Percentiles rank a stretch among this genome's conserved stretches.
Evolutionary conservation across 2,888 invertebrate genomes (phyloP).

Genomic region (Brenthis ino): DNA sequence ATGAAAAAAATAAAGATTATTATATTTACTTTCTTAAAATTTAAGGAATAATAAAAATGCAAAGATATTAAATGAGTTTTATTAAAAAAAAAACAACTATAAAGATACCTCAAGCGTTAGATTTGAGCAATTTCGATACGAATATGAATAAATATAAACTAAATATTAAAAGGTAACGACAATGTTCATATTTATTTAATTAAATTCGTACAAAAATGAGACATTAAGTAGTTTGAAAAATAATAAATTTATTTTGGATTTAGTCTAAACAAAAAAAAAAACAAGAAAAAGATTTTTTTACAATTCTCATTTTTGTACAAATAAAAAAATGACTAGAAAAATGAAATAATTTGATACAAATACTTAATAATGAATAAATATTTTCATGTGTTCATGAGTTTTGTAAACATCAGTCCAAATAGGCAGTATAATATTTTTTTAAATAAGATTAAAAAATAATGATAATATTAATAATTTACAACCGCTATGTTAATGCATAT

Average conservation of each 20-base stretch:
- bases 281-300: too few species aligned
- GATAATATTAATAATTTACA: neutral
- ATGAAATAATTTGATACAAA: constrained; percentile 8
- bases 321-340: constrained; percentile 14
- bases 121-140: constrained; percentile 9
- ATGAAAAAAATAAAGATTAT: too few species aligned
- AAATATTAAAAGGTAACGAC: neutral
- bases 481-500: too few species aligned
- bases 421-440: constrained; percentile 14
- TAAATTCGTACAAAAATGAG: constrained; percentile 7
- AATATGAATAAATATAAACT: neutral
- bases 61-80: neutral
- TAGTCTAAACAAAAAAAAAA: neutral
- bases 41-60: neutral
- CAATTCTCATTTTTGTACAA: constrained; percentile 4
- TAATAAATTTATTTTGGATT: neutral
- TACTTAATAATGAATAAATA: neutral
- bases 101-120: constrained; percentile 16
- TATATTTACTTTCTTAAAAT: neutral
- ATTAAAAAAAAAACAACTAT: constrained; percentile 9
- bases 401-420: constrained; percentile 21
- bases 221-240: neutral
- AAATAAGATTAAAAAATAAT: neutral
- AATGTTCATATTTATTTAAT: neutral
- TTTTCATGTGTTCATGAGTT: constrained; percentile 10